Conservation (phyloP, 2,888 invertebrate genomes). For the Macrosiphum euphorbiae region DNA sequence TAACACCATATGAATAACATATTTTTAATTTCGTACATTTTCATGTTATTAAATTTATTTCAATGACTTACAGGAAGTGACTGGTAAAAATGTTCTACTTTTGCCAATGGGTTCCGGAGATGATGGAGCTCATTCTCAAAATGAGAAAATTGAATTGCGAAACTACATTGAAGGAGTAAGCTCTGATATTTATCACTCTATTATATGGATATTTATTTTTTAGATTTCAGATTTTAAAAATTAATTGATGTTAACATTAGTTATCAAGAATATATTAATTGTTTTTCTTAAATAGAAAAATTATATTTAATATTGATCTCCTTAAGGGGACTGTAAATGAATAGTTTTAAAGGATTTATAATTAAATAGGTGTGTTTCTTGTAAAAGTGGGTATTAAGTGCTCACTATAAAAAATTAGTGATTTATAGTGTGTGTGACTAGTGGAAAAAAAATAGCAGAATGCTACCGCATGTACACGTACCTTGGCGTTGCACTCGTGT, state of each 20-base stretch:
- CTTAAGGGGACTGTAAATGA: too few relatives aligned
- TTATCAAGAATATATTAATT: not conserved
- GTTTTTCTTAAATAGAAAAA: not conserved
- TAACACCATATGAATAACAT: not conserved
- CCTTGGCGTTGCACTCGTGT: too few relatives aligned
- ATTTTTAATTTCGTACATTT: not conserved
- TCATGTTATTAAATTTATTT: not conserved
- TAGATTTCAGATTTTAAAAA: not conserved
- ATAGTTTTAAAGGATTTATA: too few relatives aligned
- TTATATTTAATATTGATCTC: not conserved
- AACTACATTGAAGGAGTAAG: constrained; percentile 96
- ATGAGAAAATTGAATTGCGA: constrained; percentile 93
- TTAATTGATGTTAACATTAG: not conserved
- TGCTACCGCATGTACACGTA: too few relatives aligned
- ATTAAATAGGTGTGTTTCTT: too few relatives aligned
- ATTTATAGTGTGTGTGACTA: too few relatives aligned
- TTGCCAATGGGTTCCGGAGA: constrained; percentile 95
- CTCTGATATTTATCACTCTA: constrained; percentile 66
- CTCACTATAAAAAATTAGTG: too few relatives aligned
- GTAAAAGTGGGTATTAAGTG: too few relatives aligned
- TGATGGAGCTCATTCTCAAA: constrained; percentile 99
- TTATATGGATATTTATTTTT: not conserved
- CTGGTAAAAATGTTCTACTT: constrained; percentile 92
- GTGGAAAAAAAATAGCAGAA: too few relatives aligned
- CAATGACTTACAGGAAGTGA: constrained; percentile 87